phyloP scores from a whole-genome alignment of 1,140 invertebrate genomes.

The Anthonomus grandis region DNA sequence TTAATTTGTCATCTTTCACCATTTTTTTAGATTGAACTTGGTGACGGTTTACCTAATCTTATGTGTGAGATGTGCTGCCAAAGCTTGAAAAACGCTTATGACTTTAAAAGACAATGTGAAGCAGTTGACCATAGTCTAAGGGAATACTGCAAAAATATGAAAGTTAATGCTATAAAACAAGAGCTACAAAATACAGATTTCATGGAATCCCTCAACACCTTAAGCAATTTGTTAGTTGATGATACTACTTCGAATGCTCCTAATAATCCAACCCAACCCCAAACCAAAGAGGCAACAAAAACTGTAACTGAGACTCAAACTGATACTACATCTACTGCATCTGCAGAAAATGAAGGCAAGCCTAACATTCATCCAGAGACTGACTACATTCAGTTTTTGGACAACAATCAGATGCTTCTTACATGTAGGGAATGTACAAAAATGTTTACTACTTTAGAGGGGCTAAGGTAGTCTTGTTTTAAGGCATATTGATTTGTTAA shows the following conservation, averaged over 20 bases:
- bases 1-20: not conserved
- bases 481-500: not conserved
- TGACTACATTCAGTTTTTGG: conserved; percentile 42
- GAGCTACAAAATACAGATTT: conserved; percentile 36
- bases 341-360: conserved; percentile 5
- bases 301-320: conserved; percentile 5
- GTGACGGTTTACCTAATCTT: conserved; percentile 39
- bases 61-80: conserved; percentile 43
- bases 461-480: conserved; percentile 18
- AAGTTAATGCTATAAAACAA: conserved; percentile 38
- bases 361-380: conserved; percentile 21
- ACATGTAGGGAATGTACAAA: conserved; percentile 43
- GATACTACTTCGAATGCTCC: too few relatives aligned
- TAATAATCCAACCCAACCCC: not conserved
- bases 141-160: conserved; percentile 38
- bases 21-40: conserved; percentile 34
- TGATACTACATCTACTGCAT: conserved; percentile 5
- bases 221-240: conserved; percentile 27
- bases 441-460: conserved; percentile 44
- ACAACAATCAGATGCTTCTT: conserved; percentile 42
- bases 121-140: conserved; percentile 37
- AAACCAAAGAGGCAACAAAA: conserved; percentile 17
- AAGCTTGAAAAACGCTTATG: conserved; percentile 38
- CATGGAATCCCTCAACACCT: conserved; percentile 30
- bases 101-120: conserved; percentile 43